These are phyloP conservation scores for Schizopygopsis pylzovi DNA, from an alignment of 2,797 vertebrate species.

Conservation along the genomic window DNA sequence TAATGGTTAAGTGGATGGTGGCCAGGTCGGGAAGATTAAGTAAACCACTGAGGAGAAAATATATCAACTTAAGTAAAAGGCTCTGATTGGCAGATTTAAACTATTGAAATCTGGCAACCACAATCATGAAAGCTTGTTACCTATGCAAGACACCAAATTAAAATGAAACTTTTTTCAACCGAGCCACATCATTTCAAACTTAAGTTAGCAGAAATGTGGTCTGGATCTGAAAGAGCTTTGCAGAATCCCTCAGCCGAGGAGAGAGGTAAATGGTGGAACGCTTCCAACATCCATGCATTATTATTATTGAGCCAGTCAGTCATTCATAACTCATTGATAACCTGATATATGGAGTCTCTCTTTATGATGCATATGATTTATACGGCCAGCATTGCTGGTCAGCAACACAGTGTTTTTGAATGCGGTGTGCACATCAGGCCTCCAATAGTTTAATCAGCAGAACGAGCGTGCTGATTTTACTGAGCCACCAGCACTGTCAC, in stretches of 20 bases:
- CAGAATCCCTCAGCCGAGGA: background rate
- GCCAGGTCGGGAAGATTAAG: background rate
- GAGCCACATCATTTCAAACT: background rate
- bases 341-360: background rate
- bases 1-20: background rate
- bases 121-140: background rate
- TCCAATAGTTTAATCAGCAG: background rate
- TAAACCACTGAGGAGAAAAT: background rate
- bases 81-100: background rate
- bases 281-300: background rate
- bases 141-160: background rate
- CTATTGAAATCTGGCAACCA: background rate
- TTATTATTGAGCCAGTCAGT: slow-evolving; percentile 5
- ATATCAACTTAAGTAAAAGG: background rate
- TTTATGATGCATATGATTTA: background rate
- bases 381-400: background rate
- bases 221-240: background rate
- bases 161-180: background rate
- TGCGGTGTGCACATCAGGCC: background rate
- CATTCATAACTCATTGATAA: slow-evolving; percentile 8
- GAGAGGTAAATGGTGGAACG: background rate
- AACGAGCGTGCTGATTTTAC: background rate
- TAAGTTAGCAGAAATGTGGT: background rate
- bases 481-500: background rate
- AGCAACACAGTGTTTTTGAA: background rate